Evolutionary conservation across 53 echinoderm and acorn worm species (phyloP), one percentile per base, ranked within the genome.

Genomic region (Crossaster papposus): DNA sequence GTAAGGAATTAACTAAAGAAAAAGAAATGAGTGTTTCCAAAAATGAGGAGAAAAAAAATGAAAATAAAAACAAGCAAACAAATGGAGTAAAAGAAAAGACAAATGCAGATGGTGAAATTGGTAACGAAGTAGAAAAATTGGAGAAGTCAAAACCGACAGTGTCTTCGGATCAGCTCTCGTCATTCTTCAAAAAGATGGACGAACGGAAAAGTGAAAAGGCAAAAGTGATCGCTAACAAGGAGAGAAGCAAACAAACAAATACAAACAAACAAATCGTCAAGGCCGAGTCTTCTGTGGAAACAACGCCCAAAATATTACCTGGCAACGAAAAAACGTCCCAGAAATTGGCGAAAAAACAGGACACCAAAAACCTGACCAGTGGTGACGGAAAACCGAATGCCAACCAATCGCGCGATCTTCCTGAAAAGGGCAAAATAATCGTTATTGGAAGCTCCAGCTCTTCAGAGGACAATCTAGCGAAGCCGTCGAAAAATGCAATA

Each of bases 161-260:
- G 10, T 95, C 95, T 8, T 90, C 92, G 51, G 92, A 93, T 54
- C 83, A 93, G 30, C 77, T 93, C 22, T 81, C 90, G 26, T 79
- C 33, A 18, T 95, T 95, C 88, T 95, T 89, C 72, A 78, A 79
- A 32, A 93, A 89, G 65, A 89, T 85, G 33, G 31, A 64, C 18
- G 85, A 91, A 78, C 23, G 37, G n/a, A 86, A 89, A 86, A 64
- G 50, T 22, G 54, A 77, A 30, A 83, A 74, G 36, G 50, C 65
- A 9, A 30, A 71, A 28, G 35, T 51, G 15, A 80, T 74, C 29
- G 20, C 70, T 5, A 79, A 73, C 55, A 50, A 29, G 10, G 68
- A 72, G 14, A 53, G 30, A 72, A 51, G 51, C 53, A 28, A 73
- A 72, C 73, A 52, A 51, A 54, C 17, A 28, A 79, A 30, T 28